Evolutionary conservation across 2,888 invertebrate species (phyloP).

Genomic region (Cephus pygmeus): DNA sequence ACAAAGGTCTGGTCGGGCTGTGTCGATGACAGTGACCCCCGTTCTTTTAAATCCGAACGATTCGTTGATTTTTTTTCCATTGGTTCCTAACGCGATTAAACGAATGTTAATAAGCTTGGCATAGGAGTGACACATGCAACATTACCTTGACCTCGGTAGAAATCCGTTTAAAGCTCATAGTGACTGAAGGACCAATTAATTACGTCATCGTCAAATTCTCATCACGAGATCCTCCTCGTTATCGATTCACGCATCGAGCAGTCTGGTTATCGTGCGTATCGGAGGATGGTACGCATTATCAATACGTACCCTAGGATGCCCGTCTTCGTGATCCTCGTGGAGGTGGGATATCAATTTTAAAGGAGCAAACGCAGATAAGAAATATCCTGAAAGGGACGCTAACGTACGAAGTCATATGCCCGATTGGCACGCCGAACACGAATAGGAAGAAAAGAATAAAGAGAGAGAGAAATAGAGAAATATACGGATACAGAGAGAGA

Average conservation of each 20-base stretch:
- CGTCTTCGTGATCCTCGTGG: not conserved
- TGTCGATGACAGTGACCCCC: not conserved
- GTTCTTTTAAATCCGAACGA: not conserved
- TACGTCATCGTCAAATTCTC: not conserved
- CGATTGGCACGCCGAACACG: not conserved
- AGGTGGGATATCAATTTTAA: not conserved
- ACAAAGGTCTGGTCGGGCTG: not conserved
- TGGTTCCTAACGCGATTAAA: not conserved
- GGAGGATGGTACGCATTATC: not conserved
- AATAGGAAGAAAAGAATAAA: not conserved
- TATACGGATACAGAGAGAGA: not conserved
- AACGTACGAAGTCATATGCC: not conserved
- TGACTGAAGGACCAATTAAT: not conserved
- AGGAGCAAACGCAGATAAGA: not conserved
- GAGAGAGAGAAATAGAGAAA: not conserved
- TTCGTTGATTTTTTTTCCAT: not conserved
- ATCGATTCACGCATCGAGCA: not conserved
- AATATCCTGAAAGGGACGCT: not conserved
- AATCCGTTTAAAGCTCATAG: not conserved
- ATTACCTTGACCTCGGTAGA: not conserved
- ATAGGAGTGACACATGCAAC: not conserved
- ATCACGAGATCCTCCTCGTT: not conserved
- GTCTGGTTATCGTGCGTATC: not conserved
- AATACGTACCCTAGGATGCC: not conserved
- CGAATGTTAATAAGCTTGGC: not conserved